Evolutionary conservation across 2,113 vertebrate species (phyloP).

Genomic region (Elachura formosa): DNA sequence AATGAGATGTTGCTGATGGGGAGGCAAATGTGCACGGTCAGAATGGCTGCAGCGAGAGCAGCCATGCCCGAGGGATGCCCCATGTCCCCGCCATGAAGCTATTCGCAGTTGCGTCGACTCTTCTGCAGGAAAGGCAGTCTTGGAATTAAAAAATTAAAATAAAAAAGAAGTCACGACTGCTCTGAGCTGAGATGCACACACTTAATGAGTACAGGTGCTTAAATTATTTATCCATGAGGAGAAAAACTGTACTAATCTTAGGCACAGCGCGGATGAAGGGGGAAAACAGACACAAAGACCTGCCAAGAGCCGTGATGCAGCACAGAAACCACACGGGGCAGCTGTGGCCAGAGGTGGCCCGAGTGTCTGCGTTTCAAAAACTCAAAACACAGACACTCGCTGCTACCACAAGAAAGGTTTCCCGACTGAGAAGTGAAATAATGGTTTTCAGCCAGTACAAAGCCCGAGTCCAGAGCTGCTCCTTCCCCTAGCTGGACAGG

Average conservation of each 20-base stretch:
- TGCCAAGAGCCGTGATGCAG: not conserved
- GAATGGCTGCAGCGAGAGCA: not conserved
- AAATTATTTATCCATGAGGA: conserved; percentile 28
- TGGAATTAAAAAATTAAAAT: not conserved
- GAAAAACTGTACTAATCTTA: not conserved
- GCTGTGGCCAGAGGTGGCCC: not conserved
- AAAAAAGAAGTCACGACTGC: not conserved
- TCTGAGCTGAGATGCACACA: not conserved
- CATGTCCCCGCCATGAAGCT: not conserved
- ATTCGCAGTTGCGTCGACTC: conserved; percentile 30
- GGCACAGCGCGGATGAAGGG: not conserved
- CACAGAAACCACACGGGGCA: not conserved
- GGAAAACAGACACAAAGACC: not conserved
- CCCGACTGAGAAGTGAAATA: not conserved
- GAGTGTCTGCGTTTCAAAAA: too few relatives aligned
- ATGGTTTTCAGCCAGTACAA: not conserved
- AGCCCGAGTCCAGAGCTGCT: not conserved
- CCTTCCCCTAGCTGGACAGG: not conserved
- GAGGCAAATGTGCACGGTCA: not conserved
- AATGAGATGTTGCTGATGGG: not conserved
- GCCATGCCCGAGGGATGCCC: not conserved
- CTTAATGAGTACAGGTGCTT: conserved; percentile 41
- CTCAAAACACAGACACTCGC: not conserved
- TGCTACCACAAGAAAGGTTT: not conserved
- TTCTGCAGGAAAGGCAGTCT: not conserved